A percentile compares a stretch with the other conserved stretches of the same genome.
Evolutionary conservation across 2,888 invertebrate genomes (phyloP).

Genomic region (Drosophila monieri): DNA sequence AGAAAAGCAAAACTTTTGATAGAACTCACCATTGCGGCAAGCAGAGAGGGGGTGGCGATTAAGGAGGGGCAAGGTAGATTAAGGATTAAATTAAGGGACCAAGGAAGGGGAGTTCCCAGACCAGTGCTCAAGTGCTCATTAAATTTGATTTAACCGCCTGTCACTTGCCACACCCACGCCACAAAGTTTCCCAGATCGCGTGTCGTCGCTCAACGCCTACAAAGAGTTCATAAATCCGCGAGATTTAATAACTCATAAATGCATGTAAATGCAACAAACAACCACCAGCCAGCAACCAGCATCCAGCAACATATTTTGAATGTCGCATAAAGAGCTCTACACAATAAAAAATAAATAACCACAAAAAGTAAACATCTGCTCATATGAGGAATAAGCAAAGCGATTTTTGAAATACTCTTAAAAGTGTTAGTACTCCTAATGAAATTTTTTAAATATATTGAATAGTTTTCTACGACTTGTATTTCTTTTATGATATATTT

Average conservation of each 20-base stretch:
- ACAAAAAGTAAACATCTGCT: slow-evolving; percentile 20
- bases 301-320: slow-evolving; percentile 74
- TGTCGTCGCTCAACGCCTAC: slow-evolving; percentile 71
- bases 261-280: slow-evolving; percentile 66
- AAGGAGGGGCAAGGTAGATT: background rate
- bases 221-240: slow-evolving; percentile 66
- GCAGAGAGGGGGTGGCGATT: background rate
- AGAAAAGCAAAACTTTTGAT: slow-evolving; percentile 23
- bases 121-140: slow-evolving; percentile 57
- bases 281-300: slow-evolving; percentile 37
- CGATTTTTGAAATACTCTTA: slow-evolving; percentile 8
- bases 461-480: background rate
- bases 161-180: slow-evolving; percentile 65
- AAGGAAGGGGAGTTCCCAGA: slow-evolving; percentile 5
- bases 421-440: background rate
- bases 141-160: slow-evolving; percentile 59
- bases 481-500: background rate
- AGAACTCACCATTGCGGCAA: slow-evolving; percentile 14
- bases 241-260: slow-evolving; percentile 78
- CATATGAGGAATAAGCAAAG: background rate
- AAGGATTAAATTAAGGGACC: slow-evolving; percentile 8
- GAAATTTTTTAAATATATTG: background rate
- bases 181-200: slow-evolving; percentile 54
- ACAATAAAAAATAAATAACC: slow-evolving; percentile 17
- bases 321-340: slow-evolving; percentile 59